A percentile compares a stretch with the other conserved stretches of the same genome.
Evolutionary conservation across 2,113 vertebrate genomes (phyloP).

Genomic region (Prunella fulvescens): DNA sequence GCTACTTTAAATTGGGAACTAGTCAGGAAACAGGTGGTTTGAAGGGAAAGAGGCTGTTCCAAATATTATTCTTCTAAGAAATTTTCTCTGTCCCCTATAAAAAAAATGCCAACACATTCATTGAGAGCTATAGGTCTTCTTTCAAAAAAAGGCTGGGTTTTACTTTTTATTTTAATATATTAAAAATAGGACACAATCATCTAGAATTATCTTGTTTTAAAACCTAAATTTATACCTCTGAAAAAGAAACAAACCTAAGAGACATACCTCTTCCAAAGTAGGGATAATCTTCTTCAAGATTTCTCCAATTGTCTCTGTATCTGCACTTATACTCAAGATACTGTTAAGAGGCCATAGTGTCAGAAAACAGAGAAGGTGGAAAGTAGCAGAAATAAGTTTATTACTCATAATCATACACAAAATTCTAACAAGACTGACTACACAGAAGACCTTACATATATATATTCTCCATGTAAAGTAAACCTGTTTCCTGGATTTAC

Average conservation of each 20-base stretch:
- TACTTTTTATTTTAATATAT: neutral
- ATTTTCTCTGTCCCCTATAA: neutral
- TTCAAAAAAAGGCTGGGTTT: neutral
- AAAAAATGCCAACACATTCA: neutral
- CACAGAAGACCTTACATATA: slow-evolving; percentile 62
- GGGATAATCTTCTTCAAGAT: slow-evolving; percentile 98
- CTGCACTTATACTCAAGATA: slow-evolving; percentile 97
- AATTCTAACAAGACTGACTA: slow-evolving; percentile 29
- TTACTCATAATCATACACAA: slow-evolving; percentile 26
- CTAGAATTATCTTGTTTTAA: neutral
- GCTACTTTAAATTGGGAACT: neutral
- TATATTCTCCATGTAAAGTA: slow-evolving; percentile 72
- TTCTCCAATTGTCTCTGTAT: slow-evolving; percentile 95
- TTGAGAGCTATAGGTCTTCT: neutral
- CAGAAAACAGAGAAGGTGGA: slow-evolving; percentile 72
- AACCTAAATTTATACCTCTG: neutral
- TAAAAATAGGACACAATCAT: neutral
- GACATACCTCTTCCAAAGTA: slow-evolving; percentile 92
- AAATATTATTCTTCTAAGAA: neutral
- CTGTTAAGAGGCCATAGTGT: slow-evolving; percentile 77
- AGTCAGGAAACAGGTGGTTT: neutral
- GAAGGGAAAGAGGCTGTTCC: neutral
- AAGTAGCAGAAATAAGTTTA: slow-evolving; percentile 59
- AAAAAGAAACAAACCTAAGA: neutral
- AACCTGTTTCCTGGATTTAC: slow-evolving; percentile 66